Conservation (phyloP, 2,797 vertebrate genomes). For the Anas georgica region DNA sequence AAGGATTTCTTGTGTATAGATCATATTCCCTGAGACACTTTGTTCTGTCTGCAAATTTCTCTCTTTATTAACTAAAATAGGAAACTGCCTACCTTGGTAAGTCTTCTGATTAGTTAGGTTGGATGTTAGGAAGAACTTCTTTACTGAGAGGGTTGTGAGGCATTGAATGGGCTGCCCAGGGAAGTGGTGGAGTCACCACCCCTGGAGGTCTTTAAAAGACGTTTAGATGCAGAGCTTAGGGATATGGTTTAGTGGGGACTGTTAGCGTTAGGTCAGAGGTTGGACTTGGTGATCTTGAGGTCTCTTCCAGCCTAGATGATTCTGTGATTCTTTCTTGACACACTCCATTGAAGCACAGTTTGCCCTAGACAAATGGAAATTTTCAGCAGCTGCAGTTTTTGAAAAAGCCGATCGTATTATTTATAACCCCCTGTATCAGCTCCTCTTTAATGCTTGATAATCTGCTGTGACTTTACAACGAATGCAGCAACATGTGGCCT, state of each 20-base stretch:
- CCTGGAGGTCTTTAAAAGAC: too few relatives aligned
- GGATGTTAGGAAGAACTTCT: too few relatives aligned
- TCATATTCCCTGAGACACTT: neutral
- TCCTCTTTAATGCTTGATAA: neutral
- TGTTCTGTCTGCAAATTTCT: neutral
- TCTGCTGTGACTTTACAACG: conserved; percentile 9
- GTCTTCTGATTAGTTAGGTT: neutral
- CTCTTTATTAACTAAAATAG: neutral
- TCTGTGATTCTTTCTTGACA: neutral
- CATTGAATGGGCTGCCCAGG: too few relatives aligned
- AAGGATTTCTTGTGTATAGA: neutral
- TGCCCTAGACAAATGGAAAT: conserved; percentile 1
- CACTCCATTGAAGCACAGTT: neutral
- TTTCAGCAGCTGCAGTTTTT: conserved; percentile 40
- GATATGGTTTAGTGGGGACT: too few relatives aligned
- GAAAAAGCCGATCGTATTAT: conserved; percentile 18
- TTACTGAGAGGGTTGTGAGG: too few relatives aligned
- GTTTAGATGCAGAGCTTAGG: too few relatives aligned
- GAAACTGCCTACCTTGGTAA: neutral
- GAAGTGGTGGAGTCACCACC: too few relatives aligned
- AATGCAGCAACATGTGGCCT: neutral
- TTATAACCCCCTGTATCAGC: neutral
- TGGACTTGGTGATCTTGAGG: too few relatives aligned
- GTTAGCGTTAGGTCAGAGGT: too few relatives aligned
- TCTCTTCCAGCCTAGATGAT: too few relatives aligned